A percentile compares a stretch with the other conserved stretches of the same genome.
phyloP scores from a whole-genome alignment of 2,113 vertebrate species.

The Hyaena hyaena region DNA sequence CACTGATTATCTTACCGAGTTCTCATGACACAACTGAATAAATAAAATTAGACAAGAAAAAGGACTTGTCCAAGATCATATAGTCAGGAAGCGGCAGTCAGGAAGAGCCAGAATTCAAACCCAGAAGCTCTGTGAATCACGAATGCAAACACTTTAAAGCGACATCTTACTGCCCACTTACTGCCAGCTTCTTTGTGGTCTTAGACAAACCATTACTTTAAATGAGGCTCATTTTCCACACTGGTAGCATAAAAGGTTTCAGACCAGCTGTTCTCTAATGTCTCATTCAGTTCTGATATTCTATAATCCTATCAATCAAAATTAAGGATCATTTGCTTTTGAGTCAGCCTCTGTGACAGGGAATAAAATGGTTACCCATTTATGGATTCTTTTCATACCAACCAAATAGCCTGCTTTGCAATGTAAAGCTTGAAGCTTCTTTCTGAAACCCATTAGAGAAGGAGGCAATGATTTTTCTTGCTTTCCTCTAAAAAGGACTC shows the following conservation, averaged over 20 bases:
- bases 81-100: neutral
- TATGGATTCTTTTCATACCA: conserved; percentile 5
- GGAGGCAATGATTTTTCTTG: neutral
- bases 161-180: neutral
- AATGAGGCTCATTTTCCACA: conserved; percentile 46
- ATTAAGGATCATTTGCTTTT: conserved; percentile 66
- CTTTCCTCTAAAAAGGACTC: neutral
- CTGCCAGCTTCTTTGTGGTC: neutral
- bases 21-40: neutral
- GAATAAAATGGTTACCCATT: conserved; percentile 51
- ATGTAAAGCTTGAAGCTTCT: neutral
- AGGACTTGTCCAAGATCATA: neutral
- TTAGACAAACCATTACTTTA: conserved; percentile 23
- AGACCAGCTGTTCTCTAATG: neutral
- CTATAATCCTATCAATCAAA: conserved; percentile 49
- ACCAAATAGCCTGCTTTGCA: conserved; percentile 38
- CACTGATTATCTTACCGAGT: neutral
- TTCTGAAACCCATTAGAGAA: neutral
- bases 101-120: neutral
- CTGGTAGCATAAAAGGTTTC: neutral
- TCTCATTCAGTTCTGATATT: conserved; percentile 32
- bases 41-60: neutral
- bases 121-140: neutral
- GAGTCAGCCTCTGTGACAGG: conserved; percentile 7
- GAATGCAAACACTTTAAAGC: neutral